These are phyloP conservation scores for Drosophila bocqueti DNA, from an alignment of 1,140 invertebrate species.

Conservation along the genomic window DNA sequence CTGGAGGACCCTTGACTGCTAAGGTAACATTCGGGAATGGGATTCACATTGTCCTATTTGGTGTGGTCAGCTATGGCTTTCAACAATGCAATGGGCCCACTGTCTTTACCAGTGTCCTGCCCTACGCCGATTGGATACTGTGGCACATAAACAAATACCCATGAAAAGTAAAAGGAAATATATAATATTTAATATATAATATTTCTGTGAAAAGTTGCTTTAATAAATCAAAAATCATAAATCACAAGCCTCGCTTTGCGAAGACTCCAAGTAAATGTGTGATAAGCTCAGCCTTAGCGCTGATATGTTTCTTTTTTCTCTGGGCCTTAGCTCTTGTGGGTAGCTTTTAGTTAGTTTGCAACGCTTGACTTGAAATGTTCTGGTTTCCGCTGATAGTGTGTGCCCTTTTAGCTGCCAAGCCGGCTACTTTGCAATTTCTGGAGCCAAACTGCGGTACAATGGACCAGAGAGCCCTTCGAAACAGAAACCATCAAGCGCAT, in stretches of 20 bases:
- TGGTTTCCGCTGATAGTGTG: not conserved
- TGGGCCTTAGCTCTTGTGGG: not conserved
- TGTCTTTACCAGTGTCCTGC: slow-evolving; percentile 15
- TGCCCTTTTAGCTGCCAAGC: not conserved
- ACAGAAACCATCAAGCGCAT: not conserved
- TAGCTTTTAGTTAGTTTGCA: not conserved
- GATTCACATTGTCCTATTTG: not conserved
- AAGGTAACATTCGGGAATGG: not conserved
- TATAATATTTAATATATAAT: not conserved
- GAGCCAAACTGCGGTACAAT: slow-evolving; percentile 19
- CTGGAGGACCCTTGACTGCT: slow-evolving; percentile 15
- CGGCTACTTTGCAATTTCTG: not conserved
- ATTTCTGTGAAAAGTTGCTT: not conserved
- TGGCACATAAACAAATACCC: not conserved
- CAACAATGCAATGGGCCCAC: not conserved
- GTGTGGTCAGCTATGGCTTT: slow-evolving; percentile 14
- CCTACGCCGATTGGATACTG: not conserved
- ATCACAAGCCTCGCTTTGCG: not conserved
- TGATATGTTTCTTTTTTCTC: not conserved
- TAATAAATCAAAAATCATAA: too few relatives aligned
- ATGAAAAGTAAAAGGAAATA: not conserved
- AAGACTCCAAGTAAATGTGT: not conserved
- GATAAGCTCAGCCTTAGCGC: not conserved
- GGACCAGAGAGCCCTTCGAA: not conserved
- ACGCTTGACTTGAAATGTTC: slow-evolving; percentile 4